Base-by-base conservation (phyloP, 2,888 invertebrate species). In the Disparrhopalites patrizii region DNA sequence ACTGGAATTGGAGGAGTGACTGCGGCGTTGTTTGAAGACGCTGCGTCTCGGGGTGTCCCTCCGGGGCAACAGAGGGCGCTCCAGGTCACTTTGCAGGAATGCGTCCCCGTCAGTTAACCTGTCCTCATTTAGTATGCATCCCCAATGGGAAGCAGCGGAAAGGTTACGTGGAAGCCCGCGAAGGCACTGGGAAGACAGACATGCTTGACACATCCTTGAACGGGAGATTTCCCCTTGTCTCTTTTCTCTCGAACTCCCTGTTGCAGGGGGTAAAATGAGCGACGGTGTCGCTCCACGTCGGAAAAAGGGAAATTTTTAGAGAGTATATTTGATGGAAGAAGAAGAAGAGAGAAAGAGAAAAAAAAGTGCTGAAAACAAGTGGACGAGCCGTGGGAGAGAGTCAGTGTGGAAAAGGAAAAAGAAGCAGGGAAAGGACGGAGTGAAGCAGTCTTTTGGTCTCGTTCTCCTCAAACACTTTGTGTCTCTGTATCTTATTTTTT, bases 401-500 rank as follows among this genome's bases (percentile, higher is more conserved):
- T n/a, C 3, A 23, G 18, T 47, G 3, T 18, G 47, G 23, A 47
- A 25, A 15, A 36, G 23, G 8, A 47, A 25, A 47, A 47, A 25
- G 3, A 47, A 47, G 47, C 20, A 47, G 47, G 23, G 47, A 47
- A 20, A 47, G 23, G 23, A 25, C 47, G 47, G 23, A 47, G 47
- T 47, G 3, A 7, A 20, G 23, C n/a, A 47, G 47, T 57, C n/a
- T 57, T n/a, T n/a, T 33, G 36, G 40, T 57, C 57, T 25, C 33
- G 25, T 54, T 33, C 56, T 56, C 43, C 40, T 31, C 4, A 28
- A 31, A 7, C 25, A 27, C 43, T 28, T 38, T 30, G 28, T 38
- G 8, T 28, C 13, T 25, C 56, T 63, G 13, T 62, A 40, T 47
- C 58, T n/a, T 25, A 20, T 51, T 47, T 23, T 63, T 63, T 40